Evolutionary conservation across 2,113 vertebrate species (phyloP).

Genomic region (Cyanoderma ruficeps): DNA sequence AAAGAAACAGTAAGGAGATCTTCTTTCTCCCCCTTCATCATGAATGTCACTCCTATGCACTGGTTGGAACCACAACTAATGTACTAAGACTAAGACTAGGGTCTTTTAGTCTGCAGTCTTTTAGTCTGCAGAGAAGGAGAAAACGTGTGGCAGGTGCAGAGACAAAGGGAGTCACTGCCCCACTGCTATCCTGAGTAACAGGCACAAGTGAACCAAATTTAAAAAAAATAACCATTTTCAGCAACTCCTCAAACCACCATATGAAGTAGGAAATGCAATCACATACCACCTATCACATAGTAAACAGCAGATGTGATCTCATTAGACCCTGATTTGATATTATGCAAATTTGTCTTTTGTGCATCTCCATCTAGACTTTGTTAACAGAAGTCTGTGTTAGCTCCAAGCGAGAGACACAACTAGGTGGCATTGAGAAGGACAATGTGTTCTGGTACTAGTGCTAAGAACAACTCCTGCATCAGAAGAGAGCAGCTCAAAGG

Average conservation of each 20-base stretch:
- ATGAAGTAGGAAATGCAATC: background rate
- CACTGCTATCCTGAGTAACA: background rate
- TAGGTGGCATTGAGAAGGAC: background rate
- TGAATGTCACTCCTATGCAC: background rate
- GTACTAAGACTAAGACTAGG: background rate
- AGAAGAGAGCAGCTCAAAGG: background rate
- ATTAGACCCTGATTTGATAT: background rate
- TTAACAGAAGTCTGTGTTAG: background rate
- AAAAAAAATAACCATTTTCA: background rate
- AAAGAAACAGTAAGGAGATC: background rate
- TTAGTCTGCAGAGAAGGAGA: background rate
- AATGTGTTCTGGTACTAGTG: background rate
- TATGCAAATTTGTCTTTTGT: background rate
- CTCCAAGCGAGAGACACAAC: background rate
- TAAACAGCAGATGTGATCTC: background rate
- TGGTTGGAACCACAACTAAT: background rate
- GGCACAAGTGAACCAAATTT: background rate
- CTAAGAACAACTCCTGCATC: background rate
- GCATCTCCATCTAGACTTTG: background rate
- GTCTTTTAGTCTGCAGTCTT: background rate
- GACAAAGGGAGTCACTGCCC: background rate
- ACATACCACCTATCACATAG: background rate
- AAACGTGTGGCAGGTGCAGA: rapidly evolving
- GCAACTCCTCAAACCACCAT: background rate
- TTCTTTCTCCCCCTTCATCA: background rate